Percentiles rank a stretch among this genome's conserved stretches.
Evolutionary conservation across 2,888 invertebrate species (phyloP).

Genomic region (Pheosia gnoma): DNA sequence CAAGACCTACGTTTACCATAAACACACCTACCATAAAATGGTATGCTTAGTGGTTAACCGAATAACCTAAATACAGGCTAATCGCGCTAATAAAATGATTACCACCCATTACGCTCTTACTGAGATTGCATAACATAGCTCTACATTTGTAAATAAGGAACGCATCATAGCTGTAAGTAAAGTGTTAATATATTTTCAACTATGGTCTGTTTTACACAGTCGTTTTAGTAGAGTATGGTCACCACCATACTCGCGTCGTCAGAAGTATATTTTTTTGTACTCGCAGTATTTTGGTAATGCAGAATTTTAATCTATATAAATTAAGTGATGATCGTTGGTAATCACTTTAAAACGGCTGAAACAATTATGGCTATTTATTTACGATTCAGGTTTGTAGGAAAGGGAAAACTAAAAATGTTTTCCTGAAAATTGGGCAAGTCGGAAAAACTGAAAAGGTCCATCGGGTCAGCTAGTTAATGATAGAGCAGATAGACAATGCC

Average conservation of each 20-base stretch:
- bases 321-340: not conserved
- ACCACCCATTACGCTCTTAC: not conserved
- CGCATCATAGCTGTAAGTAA: not conserved
- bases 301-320: not conserved
- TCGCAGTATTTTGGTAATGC: not conserved
- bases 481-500: too few species aligned
- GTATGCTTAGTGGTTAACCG: not conserved
- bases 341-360: not conserved
- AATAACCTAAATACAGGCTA: not conserved
- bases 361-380: too few species aligned
- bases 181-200: constrained; percentile 1
- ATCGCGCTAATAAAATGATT: not conserved
- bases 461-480: too few species aligned
- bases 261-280: not conserved
- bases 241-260: too few species aligned
- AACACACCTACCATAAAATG: too few species aligned
- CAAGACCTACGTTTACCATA: too few species aligned
- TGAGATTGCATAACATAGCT: not conserved
- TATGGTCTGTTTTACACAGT: not conserved
- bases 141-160: not conserved
- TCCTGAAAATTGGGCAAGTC: too few species aligned
- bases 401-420: too few species aligned
- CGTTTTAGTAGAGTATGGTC: not conserved
- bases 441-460: too few species aligned
- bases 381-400: too few species aligned